A percentile compares a stretch with the other conserved stretches of the same genome.
phyloP scores from a whole-genome alignment of 2,888 invertebrate genomes.

The Erpobdella octoculata region DNA sequence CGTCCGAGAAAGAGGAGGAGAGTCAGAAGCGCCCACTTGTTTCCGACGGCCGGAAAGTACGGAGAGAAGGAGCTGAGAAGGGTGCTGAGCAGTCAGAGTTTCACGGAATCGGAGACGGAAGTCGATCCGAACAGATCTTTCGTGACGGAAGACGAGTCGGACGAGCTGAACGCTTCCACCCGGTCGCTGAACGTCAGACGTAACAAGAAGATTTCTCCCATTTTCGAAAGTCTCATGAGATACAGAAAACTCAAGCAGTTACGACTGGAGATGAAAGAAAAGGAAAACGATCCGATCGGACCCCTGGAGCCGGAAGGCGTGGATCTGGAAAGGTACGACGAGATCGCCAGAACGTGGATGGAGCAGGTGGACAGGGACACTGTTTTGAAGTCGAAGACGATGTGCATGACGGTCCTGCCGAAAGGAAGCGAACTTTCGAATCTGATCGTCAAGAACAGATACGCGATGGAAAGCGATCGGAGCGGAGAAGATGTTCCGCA shows the following conservation, averaged over 20 bases:
- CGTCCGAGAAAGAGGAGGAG: slow-evolving; percentile 26
- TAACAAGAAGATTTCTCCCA: slow-evolving; percentile 5
- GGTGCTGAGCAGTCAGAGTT: slow-evolving; percentile 27
- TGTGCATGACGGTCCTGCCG: slow-evolving; percentile 37
- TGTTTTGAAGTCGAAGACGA: slow-evolving; percentile 38
- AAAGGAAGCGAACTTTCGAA: slow-evolving; percentile 32
- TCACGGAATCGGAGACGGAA: slow-evolving; percentile 37
- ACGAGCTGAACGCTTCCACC: background rate
- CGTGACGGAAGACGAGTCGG: slow-evolving; percentile 32
- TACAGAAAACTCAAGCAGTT: slow-evolving; percentile 9
- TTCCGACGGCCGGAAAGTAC: slow-evolving; percentile 33
- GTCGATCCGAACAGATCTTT: slow-evolving; percentile 28
- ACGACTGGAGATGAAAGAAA: background rate
- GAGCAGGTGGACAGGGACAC: slow-evolving; percentile 38
- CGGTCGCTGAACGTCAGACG: background rate
- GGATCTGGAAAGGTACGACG: slow-evolving; percentile 34
- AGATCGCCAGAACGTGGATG: slow-evolving; percentile 39
- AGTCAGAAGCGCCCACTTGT: slow-evolving; percentile 5
- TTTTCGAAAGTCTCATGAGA: slow-evolving; percentile 21
- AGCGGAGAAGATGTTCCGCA: slow-evolving; percentile 34
- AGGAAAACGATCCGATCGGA: background rate
- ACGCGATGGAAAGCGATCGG: slow-evolving; percentile 7
- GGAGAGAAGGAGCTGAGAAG: slow-evolving; percentile 35
- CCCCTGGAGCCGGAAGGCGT: slow-evolving; percentile 8
- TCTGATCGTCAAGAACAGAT: background rate